Evolutionary conservation across 2,888 invertebrate genomes (phyloP).

Genomic region (Diploptera punctata): DNA sequence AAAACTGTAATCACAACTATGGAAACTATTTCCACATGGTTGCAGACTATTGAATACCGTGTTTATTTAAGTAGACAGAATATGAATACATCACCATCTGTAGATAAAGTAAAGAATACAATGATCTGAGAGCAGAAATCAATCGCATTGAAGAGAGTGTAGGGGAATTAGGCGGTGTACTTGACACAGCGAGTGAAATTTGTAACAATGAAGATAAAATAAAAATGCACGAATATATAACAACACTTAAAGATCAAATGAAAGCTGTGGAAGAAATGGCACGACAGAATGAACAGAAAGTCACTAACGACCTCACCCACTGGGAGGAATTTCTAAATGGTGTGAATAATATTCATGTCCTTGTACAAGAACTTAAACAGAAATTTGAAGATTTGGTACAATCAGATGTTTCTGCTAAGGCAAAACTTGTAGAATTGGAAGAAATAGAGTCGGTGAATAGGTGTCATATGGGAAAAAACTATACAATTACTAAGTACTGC

Average conservation of each 20-base stretch:
- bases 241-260: constrained; percentile 69
- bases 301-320: constrained; percentile 66
- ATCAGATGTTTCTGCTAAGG: constrained; percentile 69
- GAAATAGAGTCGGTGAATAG: constrained; percentile 71
- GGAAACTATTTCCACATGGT: constrained; percentile 82
- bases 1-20: constrained; percentile 76
- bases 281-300: constrained; percentile 62
- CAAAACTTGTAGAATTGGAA: constrained; percentile 73
- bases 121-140: constrained; percentile 66
- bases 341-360: constrained; percentile 63
- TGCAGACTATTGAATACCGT: constrained; percentile 84
- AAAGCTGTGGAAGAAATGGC: constrained; percentile 73
- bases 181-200: constrained; percentile 59
- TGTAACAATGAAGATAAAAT: constrained; percentile 56
- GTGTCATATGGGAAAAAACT: constrained; percentile 65
- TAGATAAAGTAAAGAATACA: constrained; percentile 33
- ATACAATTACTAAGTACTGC: constrained; percentile 68
- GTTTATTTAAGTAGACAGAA: constrained; percentile 68
- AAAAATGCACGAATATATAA: constrained; percentile 63
- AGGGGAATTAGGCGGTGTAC: constrained; percentile 61
- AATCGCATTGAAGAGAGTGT: constrained; percentile 67
- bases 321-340: constrained; percentile 76
- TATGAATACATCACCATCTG: constrained; percentile 63
- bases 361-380: constrained; percentile 56
- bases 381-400: constrained; percentile 64